phyloP scores from a whole-genome alignment of 1,140 invertebrate genomes.

The Musca vetustissima region DNA sequence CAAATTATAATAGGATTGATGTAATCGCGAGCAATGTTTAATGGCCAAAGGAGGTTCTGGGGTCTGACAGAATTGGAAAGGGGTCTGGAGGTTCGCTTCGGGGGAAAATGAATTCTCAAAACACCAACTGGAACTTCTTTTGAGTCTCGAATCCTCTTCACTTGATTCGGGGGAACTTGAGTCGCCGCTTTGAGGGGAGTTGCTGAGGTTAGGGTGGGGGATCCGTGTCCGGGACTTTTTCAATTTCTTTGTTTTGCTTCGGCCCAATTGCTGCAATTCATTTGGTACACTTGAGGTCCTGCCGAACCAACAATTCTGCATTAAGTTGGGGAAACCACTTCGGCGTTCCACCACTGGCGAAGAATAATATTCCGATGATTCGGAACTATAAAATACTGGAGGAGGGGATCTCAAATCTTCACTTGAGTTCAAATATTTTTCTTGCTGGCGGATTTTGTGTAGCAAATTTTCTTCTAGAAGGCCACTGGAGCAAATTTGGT shows the following conservation, averaged over 20 bases:
- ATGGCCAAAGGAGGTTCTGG: not conserved
- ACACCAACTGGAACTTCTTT: slow-evolving; percentile 40
- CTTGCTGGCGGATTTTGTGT: too few relatives aligned
- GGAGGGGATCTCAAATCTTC: too few relatives aligned
- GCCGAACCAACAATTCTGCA: slow-evolving; percentile 12
- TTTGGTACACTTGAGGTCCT: slow-evolving; percentile 39
- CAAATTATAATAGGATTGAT: slow-evolving; percentile 1
- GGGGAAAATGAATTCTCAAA: not conserved
- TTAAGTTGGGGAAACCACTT: slow-evolving; percentile 14
- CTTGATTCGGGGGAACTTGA: slow-evolving; percentile 4
- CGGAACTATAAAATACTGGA: not conserved
- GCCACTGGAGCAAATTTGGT: too few relatives aligned
- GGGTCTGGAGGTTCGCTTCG: not conserved
- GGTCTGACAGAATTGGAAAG: too few relatives aligned
- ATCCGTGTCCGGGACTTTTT: slow-evolving; percentile 1
- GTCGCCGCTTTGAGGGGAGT: slow-evolving; percentile 15
- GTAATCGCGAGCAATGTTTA: too few relatives aligned
- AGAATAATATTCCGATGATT: slow-evolving; percentile 4
- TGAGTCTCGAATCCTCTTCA: slow-evolving; percentile 32
- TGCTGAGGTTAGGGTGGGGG: slow-evolving; percentile 28
- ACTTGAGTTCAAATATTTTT: too few relatives aligned
- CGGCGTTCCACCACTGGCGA: not conserved
- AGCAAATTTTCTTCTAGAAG: too few relatives aligned
- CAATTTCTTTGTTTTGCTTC: slow-evolving; percentile 30
- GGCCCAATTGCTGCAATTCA: slow-evolving; percentile 44